Base-by-base conservation (phyloP, 2,888 invertebrate species). In the Aquatica leii region DNA sequence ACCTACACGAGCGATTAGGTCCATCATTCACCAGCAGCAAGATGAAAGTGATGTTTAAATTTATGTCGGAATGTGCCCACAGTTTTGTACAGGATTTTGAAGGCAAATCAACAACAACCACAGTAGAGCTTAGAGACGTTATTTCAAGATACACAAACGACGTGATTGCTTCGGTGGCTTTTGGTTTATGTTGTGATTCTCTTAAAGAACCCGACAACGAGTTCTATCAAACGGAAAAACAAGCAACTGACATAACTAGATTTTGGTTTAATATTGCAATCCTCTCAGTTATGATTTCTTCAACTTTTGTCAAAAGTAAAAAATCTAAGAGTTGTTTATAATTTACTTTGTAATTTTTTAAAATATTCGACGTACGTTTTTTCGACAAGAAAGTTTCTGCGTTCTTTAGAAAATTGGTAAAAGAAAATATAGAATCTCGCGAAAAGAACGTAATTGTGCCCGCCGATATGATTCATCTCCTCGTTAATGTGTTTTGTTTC, bases 381-480 rank as follows among this genome's bases (percentile, higher is more conserved):
- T 56, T 71, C 31, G 20, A 53, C 6, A 31, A 54, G n/a, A 37
- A 62, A 14, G 61, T 71, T 1, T 62, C 59, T 8, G 40, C 40
- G 12, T 40, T 40, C 40, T 40, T 40, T 8, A n/a, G 40, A 40
- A 40, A 40, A 12, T 2, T 40, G 4, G 40, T 40, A n/a, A n/a
- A 12, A 3, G n/a, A 3, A 3, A 40, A 40, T n/a, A 40, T 40
- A 3, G 8, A 4, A 14, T 3, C n/a, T 4, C 40, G 40, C 40
- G 71, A 75, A 65, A 61, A 68, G 48, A 66, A 72, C 11, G 64
- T 65, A 8, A 71, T 76, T 14, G 51, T 73, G 1, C 68, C 78
- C 20, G 76, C 73, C 3, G 78, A 78, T 57, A 85, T 87, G 84
- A 84, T 87, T 17, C 83, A 87, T 53, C 69, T 80, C 84, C 0